Percentiles rank a stretch among this genome's conserved stretches.
Conservation (phyloP, 2,888 invertebrate species). For the Platynereis dumerilii region DNA sequence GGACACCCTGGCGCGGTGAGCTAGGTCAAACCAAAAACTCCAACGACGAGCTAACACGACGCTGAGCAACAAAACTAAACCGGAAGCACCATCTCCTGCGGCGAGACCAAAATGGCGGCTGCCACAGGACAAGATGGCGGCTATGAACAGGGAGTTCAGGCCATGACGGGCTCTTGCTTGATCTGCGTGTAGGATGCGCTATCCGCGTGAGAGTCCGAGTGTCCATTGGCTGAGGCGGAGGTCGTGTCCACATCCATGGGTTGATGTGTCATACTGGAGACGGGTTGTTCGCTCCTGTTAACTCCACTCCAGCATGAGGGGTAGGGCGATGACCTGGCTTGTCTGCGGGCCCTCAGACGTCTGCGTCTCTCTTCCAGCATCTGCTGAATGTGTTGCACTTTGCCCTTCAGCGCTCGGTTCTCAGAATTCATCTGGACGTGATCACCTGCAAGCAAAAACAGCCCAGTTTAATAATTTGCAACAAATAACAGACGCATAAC, state of each 20-base stretch:
- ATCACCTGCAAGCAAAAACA: slow-evolving; percentile 11
- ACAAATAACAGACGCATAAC: too few species aligned
- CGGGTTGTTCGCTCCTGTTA: neutral
- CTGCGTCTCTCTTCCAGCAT: slow-evolving; percentile 89
- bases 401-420: slow-evolving; percentile 81
- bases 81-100: too few species aligned
- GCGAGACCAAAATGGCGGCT: too few species aligned
- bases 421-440: slow-evolving; percentile 64
- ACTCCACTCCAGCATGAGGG: neutral
- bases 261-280: slow-evolving; percentile 3
- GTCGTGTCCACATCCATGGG: slow-evolving; percentile 23
- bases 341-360: slow-evolving; percentile 73
- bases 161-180: slow-evolving; percentile 23
- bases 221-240: slow-evolving; percentile 12
- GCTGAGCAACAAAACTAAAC: too few species aligned
- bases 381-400: slow-evolving; percentile 83
- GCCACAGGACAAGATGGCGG: too few species aligned
- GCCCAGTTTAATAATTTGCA: neutral
- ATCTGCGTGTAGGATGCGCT: slow-evolving; percentile 13
- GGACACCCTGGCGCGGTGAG: too few species aligned
- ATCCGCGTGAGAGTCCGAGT: slow-evolving; percentile 10
- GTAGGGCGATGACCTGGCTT: slow-evolving; percentile 54
- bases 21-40: too few species aligned
- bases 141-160: too few species aligned
- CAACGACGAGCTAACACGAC: too few species aligned